A percentile compares a stretch with the other conserved stretches of the same genome.
Evolutionary conservation across 2,888 invertebrate species (phyloP).

Genomic region (Synanthedon myopaeformis): DNA sequence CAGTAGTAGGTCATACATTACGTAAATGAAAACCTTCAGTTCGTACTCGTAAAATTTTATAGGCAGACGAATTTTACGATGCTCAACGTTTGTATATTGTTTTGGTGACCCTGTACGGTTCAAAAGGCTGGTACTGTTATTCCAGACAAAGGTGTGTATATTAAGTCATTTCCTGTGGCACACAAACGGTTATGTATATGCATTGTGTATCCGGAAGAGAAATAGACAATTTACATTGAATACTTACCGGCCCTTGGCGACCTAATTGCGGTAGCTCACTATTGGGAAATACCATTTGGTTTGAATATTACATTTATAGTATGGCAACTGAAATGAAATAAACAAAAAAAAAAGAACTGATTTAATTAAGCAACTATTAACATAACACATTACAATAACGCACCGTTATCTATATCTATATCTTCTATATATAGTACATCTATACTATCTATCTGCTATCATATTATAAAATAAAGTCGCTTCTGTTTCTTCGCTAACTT

Average conservation of each 20-base stretch:
- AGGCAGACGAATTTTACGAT: conserved; percentile 16
- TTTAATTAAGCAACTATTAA: too few relatives aligned
- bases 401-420: too few relatives aligned
- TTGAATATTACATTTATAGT: too few relatives aligned
- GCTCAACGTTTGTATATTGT: conserved; percentile 15
- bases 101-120: conserved; percentile 33
- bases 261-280: conserved; percentile 11
- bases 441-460: too few relatives aligned
- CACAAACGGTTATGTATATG: conserved; percentile 28
- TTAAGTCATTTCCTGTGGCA: conserved; percentile 39
- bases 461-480: too few relatives aligned
- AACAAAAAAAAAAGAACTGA: too few relatives aligned
- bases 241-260: conserved; percentile 16
- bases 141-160: conserved; percentile 31
- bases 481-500: too few relatives aligned
- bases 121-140: conserved; percentile 33
- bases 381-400: too few relatives aligned
- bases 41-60: conserved; percentile 2
- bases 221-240: conserved; percentile 46
- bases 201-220: conserved; percentile 26
- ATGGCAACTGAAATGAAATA: too few relatives aligned
- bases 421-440: too few relatives aligned
- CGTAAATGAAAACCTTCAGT: conserved; percentile 17
- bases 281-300: conserved; percentile 16
- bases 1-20: conserved; percentile 11